Evolutionary conservation across 2,888 invertebrate species (phyloP).

Genomic region (Euproctis similis): DNA sequence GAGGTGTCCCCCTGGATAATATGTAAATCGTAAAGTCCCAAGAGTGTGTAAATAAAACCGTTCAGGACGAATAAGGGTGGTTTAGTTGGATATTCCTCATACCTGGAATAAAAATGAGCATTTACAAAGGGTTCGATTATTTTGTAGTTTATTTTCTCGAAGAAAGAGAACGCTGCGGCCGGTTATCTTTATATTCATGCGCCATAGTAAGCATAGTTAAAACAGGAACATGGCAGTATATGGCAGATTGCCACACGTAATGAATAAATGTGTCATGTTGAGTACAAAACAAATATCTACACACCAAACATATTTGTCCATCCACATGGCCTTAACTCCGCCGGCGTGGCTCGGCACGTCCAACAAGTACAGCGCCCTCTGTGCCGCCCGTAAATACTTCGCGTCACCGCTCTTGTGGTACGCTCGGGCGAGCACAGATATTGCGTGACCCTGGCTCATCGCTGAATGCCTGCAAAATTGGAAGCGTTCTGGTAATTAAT

Average conservation of each 20-base stretch:
- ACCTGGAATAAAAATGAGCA: conserved; percentile 77
- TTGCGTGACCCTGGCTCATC: conserved; percentile 98
- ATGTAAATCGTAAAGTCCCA: conserved; percentile 97
- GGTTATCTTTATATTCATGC: too few relatives aligned
- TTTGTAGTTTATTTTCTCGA: too few relatives aligned
- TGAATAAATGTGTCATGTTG: too few relatives aligned
- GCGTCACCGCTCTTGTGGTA: conserved; percentile 87
- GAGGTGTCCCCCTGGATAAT: conserved; percentile 83
- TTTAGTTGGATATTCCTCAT: conserved; percentile 98
- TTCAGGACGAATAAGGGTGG: conserved; percentile 97
- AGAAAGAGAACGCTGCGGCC: too few relatives aligned
- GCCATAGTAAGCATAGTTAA: too few relatives aligned
- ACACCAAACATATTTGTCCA: conserved; percentile 92
- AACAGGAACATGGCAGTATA: too few relatives aligned
- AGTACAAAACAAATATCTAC: too few relatives aligned
- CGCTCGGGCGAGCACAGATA: conserved; percentile 95
- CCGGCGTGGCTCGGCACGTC: conserved; percentile 82
- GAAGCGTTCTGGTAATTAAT: too few relatives aligned
- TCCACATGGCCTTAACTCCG: conserved; percentile 89
- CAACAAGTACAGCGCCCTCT: conserved; percentile 87
- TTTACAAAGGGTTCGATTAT: too few relatives aligned
- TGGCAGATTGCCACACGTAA: too few relatives aligned
- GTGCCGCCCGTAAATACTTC: conserved; percentile 87
- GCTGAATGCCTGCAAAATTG: conserved; percentile 92
- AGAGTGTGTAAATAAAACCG: conserved; percentile 97